Evolutionary conservation across 2,113 vertebrate species (phyloP), one percentile per base, ranked within the genome.

Genomic region (Sterna hirundo): DNA sequence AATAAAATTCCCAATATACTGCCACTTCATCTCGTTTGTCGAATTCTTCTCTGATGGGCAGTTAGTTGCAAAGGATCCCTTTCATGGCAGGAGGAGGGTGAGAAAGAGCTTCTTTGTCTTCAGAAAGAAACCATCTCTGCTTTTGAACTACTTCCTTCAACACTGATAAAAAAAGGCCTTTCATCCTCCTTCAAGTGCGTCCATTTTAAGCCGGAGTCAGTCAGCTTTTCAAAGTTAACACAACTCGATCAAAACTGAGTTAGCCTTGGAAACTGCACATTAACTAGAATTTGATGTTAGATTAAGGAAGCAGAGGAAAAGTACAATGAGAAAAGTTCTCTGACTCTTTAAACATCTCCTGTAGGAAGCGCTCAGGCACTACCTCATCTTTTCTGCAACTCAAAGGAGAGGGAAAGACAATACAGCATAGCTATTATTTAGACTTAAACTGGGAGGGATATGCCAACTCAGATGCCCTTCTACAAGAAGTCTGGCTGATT

Each of bases 111-210:
- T 65, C 91, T 89, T 95, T 97, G 96, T 97, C 97, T 97, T 97
- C 94, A 83, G 95, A 98, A 97, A 93, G 94, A 97, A 93, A 82
- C 83, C 85, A 87, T 94, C 78, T 60, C 91, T 86, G 55, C 88
- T 95, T 98, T 96, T 95, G 96, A 98, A 96, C 91, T 86, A 95
- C 97, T 95, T 97, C 88, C 88, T 97, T 96, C 94, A 95, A 91
- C 92, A 75, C 51, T 58, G 86, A 95, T 95, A 89, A 97, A 97
- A 94, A 94, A 96, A 93, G 92, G 47, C 42, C 66, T 97, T 96
- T 97, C 88, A 97, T 97, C 93, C 93, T 68, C 47, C 88, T 94
- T 62, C 86, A 96, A 97, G 92, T 61, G 69, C 83, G 93, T 92
- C 94, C 68, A 93, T 98, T 97, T 91, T 26, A 62, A 94, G 90